Conservation (phyloP, 1,140 invertebrate genomes). For the Argopecten irradians region DNA sequence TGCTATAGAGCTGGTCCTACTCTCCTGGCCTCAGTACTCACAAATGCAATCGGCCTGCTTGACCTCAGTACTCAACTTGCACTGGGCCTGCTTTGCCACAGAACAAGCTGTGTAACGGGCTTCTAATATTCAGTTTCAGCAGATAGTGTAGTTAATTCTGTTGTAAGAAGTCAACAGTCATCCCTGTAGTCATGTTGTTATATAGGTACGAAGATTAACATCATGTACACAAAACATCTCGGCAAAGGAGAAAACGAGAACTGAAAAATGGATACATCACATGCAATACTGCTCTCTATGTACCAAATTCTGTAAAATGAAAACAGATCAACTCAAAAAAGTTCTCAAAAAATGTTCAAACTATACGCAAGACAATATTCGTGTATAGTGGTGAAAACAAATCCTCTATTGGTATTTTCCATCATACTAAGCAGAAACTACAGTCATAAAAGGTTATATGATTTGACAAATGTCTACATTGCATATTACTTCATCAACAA, state of each 20-base stretch:
- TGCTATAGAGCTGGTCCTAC: constrained; percentile 27
- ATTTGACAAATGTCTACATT: constrained; percentile 20
- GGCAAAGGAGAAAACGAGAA: constrained; percentile 19
- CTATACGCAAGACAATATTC: neutral
- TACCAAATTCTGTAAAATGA: neutral
- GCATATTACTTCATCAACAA: constrained; percentile 13
- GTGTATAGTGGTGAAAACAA: neutral
- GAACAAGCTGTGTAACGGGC: too few species aligned
- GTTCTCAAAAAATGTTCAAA: neutral
- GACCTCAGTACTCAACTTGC: constrained; percentile 27
- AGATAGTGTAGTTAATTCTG: constrained; percentile 11
- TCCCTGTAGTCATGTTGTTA: constrained; percentile 5
- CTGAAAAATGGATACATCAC: neutral
- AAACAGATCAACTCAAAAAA: constrained; percentile 22
- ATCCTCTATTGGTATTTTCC: neutral
- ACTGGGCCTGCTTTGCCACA: neutral
- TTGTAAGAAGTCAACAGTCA: constrained; percentile 11
- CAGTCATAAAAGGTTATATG: constrained; percentile 22
- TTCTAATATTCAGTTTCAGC: too few species aligned
- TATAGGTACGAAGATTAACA: constrained; percentile 7
- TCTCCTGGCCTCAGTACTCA: constrained; percentile 3
- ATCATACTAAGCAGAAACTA: constrained; percentile 22
- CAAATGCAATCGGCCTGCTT: constrained; percentile 24
- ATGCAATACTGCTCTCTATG: constrained; percentile 21
- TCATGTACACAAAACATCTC: constrained; percentile 17